Evolutionary conservation across 2,888 invertebrate species (phyloP).

Genomic region (Fragum sueziense): DNA sequence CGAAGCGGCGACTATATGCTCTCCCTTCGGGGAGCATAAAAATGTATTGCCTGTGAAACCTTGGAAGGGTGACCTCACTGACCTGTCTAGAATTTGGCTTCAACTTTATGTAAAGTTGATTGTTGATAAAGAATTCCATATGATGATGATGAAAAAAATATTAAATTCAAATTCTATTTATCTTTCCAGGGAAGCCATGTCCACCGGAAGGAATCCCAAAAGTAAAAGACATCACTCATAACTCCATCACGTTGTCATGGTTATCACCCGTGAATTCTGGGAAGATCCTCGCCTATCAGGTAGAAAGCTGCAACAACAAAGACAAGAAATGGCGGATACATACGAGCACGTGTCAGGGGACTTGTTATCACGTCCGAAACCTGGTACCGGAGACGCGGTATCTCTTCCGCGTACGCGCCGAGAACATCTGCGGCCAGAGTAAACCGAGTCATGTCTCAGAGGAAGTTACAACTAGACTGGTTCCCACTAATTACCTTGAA

Average conservation of each 20-base stretch:
- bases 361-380: conserved; percentile 69
- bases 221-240: conserved; percentile 71
- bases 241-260: conserved; percentile 79
- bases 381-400: conserved; percentile 68
- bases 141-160: background rate
- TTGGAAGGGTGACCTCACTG: too few relatives aligned
- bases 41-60: too few relatives aligned
- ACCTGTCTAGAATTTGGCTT: too few relatives aligned
- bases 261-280: conserved; percentile 75
- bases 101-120: too few relatives aligned
- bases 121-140: too few relatives aligned
- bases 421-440: conserved; percentile 72
- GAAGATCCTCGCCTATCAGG: conserved; percentile 66
- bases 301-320: conserved; percentile 25
- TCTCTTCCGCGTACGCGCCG: conserved; percentile 72
- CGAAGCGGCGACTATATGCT: too few relatives aligned
- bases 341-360: conserved; percentile 74
- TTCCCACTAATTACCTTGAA: conserved; percentile 54
- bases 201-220: conserved; percentile 71
- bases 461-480: conserved; percentile 78
- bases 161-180: background rate
- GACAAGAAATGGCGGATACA: conserved; percentile 68
- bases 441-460: conserved; percentile 71
- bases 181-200: conserved; percentile 71
- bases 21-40: too few relatives aligned